A percentile compares a stretch with the other conserved stretches of the same genome.
phyloP scores from a whole-genome alignment of 1,140 invertebrate species.

The Forficula auricularia region DNA sequence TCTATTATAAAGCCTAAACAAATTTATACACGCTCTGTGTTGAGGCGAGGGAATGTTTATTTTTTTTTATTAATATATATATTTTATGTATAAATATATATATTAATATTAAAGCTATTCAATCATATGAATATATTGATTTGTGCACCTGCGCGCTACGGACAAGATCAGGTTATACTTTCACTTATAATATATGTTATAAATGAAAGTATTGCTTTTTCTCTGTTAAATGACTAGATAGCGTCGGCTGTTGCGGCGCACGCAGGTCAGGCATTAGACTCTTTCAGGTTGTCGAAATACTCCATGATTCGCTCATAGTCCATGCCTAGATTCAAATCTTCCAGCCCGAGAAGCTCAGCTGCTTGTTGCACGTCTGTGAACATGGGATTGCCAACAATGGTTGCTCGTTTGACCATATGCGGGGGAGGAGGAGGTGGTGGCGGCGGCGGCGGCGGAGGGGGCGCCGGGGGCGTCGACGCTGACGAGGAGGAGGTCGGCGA shows the following conservation, averaged over 20 bases:
- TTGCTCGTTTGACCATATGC: slow-evolving; percentile 48
- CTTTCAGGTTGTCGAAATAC: slow-evolving; percentile 93
- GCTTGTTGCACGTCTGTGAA: slow-evolving; percentile 30
- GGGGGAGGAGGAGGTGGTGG: slow-evolving; percentile 7
- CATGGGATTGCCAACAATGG: slow-evolving; percentile 75
- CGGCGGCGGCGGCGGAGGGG: slow-evolving; percentile 10
- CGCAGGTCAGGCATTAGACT: slow-evolving; percentile 36
- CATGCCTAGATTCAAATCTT: slow-evolving; percentile 71
- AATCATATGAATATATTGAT: too few relatives aligned
- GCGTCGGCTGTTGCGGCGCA: background rate
- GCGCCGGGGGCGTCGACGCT: slow-evolving; percentile 7
- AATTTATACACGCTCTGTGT: too few relatives aligned
- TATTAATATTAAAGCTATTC: too few relatives aligned
- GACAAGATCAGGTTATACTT: too few relatives aligned
- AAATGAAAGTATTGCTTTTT: too few relatives aligned
- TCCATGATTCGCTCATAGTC: slow-evolving; percentile 94
- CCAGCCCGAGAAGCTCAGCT: slow-evolving; percentile 38
- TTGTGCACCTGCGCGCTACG: too few relatives aligned
- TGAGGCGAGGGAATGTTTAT: too few relatives aligned
- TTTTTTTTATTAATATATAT: too few relatives aligned
- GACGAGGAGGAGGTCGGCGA: slow-evolving; percentile 7
- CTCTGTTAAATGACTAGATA: too few relatives aligned
- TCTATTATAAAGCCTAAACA: too few relatives aligned
- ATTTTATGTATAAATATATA: too few relatives aligned
- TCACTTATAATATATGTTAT: too few relatives aligned